Conservation (phyloP, 2,888 invertebrate genomes). For the Eledone cirrhosa region DNA sequence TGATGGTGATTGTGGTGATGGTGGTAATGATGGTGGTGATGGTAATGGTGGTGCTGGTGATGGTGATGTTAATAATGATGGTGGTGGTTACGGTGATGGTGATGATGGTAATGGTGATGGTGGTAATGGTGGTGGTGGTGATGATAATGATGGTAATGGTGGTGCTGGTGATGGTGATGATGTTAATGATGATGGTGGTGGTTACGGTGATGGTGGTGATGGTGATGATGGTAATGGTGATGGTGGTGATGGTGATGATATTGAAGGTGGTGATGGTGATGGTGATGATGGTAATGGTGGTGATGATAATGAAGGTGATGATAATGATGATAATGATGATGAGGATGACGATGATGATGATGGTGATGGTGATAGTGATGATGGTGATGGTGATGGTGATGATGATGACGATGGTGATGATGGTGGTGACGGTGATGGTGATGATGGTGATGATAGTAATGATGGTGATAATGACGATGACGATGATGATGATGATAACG, state of each 20-base stretch:
- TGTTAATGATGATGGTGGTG: no score
- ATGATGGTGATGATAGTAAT: neutral
- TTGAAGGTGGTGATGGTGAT: no score
- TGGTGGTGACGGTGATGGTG: neutral
- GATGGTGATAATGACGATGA: neutral
- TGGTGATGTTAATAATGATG: neutral
- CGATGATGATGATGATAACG: neutral
- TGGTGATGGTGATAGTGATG: neutral
- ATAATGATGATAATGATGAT: neutral
- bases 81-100: no score
- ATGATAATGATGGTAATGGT: no score
- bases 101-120: neutral
- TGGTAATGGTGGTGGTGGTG: neutral
- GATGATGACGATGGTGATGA: no score
- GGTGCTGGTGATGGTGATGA: no score
- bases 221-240: no score
- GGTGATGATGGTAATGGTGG: neutral
- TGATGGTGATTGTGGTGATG: neutral
- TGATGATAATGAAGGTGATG: no score
- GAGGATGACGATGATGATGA: neutral
- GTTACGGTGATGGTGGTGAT: no score
- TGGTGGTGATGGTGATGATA: no score
- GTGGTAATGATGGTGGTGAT: neutral
- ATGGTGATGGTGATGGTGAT: no score
- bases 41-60: neutral